phyloP scores from a whole-genome alignment of 2,888 invertebrate genomes.

The Teinopalpus imperialis region DNA sequence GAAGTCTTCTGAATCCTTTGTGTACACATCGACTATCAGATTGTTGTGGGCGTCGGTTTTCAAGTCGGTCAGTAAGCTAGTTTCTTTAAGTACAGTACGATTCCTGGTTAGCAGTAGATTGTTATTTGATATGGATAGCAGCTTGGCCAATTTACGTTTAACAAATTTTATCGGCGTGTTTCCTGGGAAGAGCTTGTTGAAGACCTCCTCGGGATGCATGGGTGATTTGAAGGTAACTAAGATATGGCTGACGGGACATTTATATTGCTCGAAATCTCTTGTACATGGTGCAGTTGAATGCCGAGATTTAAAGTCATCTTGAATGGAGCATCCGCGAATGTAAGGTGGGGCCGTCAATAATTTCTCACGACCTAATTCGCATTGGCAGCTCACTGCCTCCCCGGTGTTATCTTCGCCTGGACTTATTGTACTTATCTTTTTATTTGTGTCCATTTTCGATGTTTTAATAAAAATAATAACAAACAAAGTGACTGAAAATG shows the following conservation, averaged over 20 bases:
- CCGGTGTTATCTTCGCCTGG: constrained; percentile 48
- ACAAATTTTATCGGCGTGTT: constrained; percentile 66
- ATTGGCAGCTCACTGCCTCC: constrained; percentile 60
- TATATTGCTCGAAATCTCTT: constrained; percentile 57
- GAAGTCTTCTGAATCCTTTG: constrained; percentile 67
- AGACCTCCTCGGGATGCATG: constrained; percentile 58
- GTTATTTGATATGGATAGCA: constrained; percentile 59
- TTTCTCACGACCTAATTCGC: constrained; percentile 71
- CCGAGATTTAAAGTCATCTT: constrained; percentile 51
- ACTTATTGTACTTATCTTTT: constrained; percentile 47
- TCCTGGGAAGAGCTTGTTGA: constrained; percentile 71
- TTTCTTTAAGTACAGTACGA: constrained; percentile 67
- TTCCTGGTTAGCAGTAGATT: constrained; percentile 67
- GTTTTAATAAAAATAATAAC: constrained; percentile 5
- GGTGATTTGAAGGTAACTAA: constrained; percentile 67
- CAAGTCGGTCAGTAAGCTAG: constrained; percentile 56
- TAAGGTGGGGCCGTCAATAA: constrained; percentile 69
- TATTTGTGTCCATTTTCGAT: constrained; percentile 39
- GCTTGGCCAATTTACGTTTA: constrained; percentile 68
- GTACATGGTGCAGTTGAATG: constrained; percentile 61
- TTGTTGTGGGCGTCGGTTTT: constrained; percentile 66
- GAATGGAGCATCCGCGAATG: constrained; percentile 41
- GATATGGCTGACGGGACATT: constrained; percentile 68
- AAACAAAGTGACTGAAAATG: constrained; percentile 15
- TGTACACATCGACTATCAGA: constrained; percentile 67